These are phyloP conservation scores for Puntigrus tetrazona DNA, from an alignment of 2,113 vertebrate species.

Conservation along the genomic window DNA sequence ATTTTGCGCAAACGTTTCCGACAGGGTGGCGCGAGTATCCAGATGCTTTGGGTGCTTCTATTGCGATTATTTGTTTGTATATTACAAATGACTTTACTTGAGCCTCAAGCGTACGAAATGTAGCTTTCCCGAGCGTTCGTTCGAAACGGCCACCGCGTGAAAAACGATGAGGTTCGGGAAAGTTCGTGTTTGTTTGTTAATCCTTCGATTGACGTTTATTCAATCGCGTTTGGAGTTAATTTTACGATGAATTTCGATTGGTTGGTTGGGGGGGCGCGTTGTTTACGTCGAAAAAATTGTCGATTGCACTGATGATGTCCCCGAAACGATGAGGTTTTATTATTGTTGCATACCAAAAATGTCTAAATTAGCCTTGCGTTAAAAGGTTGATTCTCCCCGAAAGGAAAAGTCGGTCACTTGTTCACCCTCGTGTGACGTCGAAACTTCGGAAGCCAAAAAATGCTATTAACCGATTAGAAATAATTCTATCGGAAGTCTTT, in stretches of 20 bases:
- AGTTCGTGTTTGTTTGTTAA: not conserved
- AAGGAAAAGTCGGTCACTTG: not conserved
- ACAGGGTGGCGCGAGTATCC: not conserved
- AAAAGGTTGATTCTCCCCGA: not conserved
- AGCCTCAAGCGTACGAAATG: slow-evolving; percentile 40
- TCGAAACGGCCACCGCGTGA: not conserved
- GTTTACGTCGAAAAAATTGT: slow-evolving; percentile 47
- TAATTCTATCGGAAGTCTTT: too few relatives aligned
- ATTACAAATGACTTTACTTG: slow-evolving; percentile 23
- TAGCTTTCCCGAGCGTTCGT: slow-evolving; percentile 46
- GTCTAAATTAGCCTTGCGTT: slow-evolving; percentile 25
- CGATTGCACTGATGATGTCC: slow-evolving; percentile 56
- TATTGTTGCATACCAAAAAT: slow-evolving; percentile 47
- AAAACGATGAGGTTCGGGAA: not conserved
- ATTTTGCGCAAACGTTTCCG: not conserved
- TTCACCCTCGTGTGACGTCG: too few relatives aligned
- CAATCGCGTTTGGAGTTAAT: not conserved
- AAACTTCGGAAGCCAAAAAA: too few relatives aligned
- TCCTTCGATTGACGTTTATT: not conserved
- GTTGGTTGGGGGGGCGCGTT: not conserved
- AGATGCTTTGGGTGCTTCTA: slow-evolving; percentile 5
- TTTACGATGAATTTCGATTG: not conserved
- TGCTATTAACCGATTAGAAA: too few relatives aligned
- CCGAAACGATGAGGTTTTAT: slow-evolving; percentile 38
- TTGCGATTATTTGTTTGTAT: not conserved